Evolutionary conservation across 2,888 invertebrate genomes (phyloP).

Genomic region (Meganola albula): DNA sequence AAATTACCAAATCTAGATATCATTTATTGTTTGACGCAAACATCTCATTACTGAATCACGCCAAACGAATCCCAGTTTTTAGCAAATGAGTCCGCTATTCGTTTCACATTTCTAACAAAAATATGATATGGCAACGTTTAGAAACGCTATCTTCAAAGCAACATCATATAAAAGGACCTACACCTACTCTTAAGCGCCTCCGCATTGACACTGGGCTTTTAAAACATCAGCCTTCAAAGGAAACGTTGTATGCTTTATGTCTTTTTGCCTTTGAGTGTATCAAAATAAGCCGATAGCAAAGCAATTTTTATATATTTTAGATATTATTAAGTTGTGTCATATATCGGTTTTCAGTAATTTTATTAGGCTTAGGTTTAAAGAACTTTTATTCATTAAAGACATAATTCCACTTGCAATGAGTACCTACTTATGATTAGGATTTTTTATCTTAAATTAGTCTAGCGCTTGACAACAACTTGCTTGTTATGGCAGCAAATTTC

Average conservation of each 20-base stretch:
- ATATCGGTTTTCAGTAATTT: too few species aligned
- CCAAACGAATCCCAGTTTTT: not conserved
- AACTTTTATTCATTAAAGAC: too few species aligned
- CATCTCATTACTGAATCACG: not conserved
- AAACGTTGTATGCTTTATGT: constrained; percentile 20
- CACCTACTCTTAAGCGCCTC: constrained; percentile 17
- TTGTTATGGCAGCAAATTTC: too few species aligned
- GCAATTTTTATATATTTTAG: not conserved
- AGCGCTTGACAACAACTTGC: too few species aligned
- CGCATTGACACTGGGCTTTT: constrained; percentile 18
- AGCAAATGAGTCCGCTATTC: constrained; percentile 9
- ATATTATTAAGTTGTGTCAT: too few species aligned
- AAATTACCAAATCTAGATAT: too few species aligned
- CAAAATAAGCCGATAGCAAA: constrained; percentile 1
- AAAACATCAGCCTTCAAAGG: constrained; percentile 24
- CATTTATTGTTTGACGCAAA: too few species aligned
- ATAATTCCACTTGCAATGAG: too few species aligned
- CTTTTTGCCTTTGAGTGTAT: constrained; percentile 10
- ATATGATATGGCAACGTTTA: too few species aligned
- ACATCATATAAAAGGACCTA: constrained; percentile 26
- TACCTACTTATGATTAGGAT: too few species aligned
- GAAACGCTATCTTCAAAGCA: constrained; percentile 23
- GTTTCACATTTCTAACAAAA: not conserved
- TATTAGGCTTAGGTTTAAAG: too few species aligned
- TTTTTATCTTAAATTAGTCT: too few species aligned